Conservation (phyloP, 1,140 invertebrate genomes). For the Sitodiplosis mosellana region DNA sequence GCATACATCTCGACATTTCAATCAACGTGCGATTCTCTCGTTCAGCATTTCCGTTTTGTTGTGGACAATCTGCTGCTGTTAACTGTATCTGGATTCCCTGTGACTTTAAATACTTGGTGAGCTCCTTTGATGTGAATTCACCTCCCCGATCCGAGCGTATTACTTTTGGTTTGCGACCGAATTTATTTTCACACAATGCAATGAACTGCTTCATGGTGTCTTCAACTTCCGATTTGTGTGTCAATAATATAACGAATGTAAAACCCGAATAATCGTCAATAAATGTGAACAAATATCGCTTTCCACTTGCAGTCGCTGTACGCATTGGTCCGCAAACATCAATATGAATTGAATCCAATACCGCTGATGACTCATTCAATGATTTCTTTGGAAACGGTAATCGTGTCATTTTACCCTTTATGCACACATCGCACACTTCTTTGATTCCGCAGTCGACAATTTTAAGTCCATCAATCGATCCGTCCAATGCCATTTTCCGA, state of each 20-base stretch:
- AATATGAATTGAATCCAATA: slow-evolving; percentile 24
- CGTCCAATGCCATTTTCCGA: slow-evolving; percentile 11
- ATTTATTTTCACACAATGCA: slow-evolving; percentile 3
- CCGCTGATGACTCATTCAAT: slow-evolving; percentile 7
- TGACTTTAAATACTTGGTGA: slow-evolving; percentile 5
- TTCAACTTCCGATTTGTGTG: slow-evolving; percentile 21
- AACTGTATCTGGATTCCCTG: slow-evolving; percentile 21
- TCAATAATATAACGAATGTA: slow-evolving; percentile 21
- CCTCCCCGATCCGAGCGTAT: slow-evolving; percentile 13
- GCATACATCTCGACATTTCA: not conserved
- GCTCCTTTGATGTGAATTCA: slow-evolving; percentile 8
- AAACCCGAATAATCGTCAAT: slow-evolving; percentile 26
- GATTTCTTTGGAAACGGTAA: slow-evolving; percentile 14
- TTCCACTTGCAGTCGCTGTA: slow-evolving; percentile 14
- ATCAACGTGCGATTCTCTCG: not conserved
- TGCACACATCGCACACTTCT: slow-evolving; percentile 15
- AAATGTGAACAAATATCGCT: slow-evolving; percentile 19
- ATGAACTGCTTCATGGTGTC: not conserved
- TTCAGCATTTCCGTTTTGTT: slow-evolving; percentile 25
- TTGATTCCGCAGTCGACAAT: slow-evolving; percentile 7
- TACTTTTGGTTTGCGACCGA: slow-evolving; percentile 7
- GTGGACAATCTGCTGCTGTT: slow-evolving; percentile 23
- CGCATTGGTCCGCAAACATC: slow-evolving; percentile 29
- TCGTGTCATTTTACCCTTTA: slow-evolving; percentile 20
- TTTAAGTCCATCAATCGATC: slow-evolving; percentile 9